Conservation (phyloP, 2,888 invertebrate species). For the Eupithecia subfuscata region DNA sequence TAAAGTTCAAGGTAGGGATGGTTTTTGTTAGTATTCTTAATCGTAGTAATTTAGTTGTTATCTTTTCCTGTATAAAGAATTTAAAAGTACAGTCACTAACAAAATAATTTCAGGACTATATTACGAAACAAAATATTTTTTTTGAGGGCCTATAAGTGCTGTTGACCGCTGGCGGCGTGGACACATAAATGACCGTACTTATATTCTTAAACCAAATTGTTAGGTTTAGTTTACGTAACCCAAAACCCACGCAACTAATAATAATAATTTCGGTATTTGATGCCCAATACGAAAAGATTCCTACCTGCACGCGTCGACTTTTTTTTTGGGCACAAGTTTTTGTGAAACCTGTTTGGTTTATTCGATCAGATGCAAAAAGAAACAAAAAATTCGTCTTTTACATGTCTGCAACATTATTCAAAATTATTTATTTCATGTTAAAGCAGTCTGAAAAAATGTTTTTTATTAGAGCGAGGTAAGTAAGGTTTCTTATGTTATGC, state of each 20-base stretch:
- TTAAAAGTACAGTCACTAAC: not conserved
- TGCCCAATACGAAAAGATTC: constrained; percentile 30
- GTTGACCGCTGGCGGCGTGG: not conserved
- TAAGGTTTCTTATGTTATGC: not conserved
- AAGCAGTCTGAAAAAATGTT: not conserved
- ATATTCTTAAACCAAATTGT: constrained; percentile 1
- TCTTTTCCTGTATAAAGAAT: not conserved
- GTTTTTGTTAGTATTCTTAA: not conserved
- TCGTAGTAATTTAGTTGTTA: not conserved
- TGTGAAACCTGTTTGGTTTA: constrained; percentile 44
- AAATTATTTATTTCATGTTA: not conserved
- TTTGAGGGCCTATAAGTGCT: not conserved
- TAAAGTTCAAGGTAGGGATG: not conserved
- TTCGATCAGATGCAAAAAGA: constrained; percentile 1
- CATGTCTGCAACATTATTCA: constrained; percentile 11
- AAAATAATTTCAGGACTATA: not conserved
- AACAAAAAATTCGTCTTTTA: constrained; percentile 10
- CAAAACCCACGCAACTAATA: constrained; percentile 21
- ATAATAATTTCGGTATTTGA: constrained; percentile 31
- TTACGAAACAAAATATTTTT: not conserved
- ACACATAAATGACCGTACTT: not conserved
- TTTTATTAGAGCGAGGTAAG: not conserved
- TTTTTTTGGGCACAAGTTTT: constrained; percentile 40
- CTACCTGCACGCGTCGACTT: constrained; percentile 53
- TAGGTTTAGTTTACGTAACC: constrained; percentile 16